phyloP scores from a whole-genome alignment of 2,797 vertebrate species.

The Oophaga sylvatica region DNA sequence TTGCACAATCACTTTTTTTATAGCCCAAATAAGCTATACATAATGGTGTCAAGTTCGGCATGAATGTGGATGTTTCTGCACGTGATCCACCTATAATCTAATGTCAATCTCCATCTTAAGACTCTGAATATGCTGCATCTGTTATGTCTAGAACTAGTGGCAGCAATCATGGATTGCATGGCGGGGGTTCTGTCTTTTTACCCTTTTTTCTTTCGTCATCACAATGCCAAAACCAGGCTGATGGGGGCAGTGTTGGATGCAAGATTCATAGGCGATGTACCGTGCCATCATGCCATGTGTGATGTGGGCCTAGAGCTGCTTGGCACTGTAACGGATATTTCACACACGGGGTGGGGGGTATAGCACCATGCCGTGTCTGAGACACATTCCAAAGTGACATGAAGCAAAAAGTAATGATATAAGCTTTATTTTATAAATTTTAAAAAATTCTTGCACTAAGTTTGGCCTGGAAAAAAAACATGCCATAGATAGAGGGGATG shows the following conservation, averaged over 20 bases:
- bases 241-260: background rate
- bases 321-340: background rate
- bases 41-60: background rate
- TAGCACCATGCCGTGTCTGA: background rate
- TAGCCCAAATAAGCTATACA: background rate
- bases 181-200: background rate
- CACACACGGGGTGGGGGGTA: background rate
- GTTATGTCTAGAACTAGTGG: background rate
- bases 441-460: slow-evolving; percentile 48
- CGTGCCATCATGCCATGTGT: slow-evolving; percentile 24
- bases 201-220: background rate
- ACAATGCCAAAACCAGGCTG: background rate
- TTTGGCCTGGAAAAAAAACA: slow-evolving; percentile 27
- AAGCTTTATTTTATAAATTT: slow-evolving; percentile 36
- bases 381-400: slow-evolving; percentile 38
- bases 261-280: background rate
- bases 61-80: background rate
- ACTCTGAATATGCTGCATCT: background rate
- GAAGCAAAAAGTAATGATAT: background rate
- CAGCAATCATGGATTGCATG: background rate
- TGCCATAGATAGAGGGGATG: slow-evolving; percentile 8
- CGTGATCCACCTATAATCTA: background rate
- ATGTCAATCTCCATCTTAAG: background rate
- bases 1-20: background rate
- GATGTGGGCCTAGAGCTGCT: background rate